A percentile compares a stretch with the other conserved stretches of the same genome.
Evolutionary conservation across 1,140 invertebrate genomes (phyloP).

Genomic region (Bactericera cockerelli): DNA sequence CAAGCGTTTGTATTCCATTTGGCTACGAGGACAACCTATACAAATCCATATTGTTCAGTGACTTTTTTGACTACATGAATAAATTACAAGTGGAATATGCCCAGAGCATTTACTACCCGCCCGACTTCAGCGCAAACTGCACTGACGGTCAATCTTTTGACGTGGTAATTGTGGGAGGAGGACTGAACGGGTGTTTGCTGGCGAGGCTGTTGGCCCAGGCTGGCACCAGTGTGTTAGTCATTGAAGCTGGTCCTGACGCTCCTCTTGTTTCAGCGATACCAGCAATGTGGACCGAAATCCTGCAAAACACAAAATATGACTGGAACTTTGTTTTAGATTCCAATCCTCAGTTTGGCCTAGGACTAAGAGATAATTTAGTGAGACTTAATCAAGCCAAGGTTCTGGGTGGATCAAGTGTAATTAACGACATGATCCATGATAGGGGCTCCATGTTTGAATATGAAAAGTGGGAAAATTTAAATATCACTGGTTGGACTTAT

Average conservation of each 20-base stretch:
- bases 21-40: neutral
- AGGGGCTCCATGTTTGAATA: neutral
- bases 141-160: neutral
- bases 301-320: neutral
- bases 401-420: neutral
- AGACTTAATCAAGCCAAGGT: conserved; percentile 1
- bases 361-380: neutral
- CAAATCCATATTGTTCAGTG: neutral
- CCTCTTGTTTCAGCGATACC: neutral
- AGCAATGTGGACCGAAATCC: neutral
- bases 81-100: neutral
- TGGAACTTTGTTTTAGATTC: neutral
- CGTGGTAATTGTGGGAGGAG: neutral
- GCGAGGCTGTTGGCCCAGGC: neutral
- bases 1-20: neutral
- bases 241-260: neutral
- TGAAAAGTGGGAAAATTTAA: conserved; percentile 2
- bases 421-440: neutral
- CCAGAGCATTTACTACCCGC: neutral
- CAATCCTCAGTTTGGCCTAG: neutral
- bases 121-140: neutral
- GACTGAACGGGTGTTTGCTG: neutral
- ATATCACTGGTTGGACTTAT: neutral
- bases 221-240: neutral
- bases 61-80: conserved; percentile 2